phyloP scores from a whole-genome alignment of 2,797 vertebrate species.

The Dryobates pubescens region DNA sequence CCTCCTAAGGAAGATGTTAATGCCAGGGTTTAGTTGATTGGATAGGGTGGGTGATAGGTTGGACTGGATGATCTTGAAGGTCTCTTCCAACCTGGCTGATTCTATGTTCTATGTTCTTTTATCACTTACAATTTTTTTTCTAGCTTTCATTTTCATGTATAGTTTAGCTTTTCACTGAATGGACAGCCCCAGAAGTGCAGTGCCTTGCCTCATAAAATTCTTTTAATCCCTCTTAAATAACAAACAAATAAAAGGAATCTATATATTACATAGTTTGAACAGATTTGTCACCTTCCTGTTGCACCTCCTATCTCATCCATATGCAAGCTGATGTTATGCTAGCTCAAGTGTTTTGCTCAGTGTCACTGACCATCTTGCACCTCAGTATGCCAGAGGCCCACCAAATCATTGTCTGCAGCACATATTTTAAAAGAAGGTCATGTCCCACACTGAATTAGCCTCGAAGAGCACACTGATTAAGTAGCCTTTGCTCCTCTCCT shows the following conservation, averaged over 20 bases:
- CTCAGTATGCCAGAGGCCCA: not conserved
- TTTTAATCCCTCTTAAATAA: not conserved
- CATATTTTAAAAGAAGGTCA: conserved; percentile 4
- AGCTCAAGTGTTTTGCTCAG: not conserved
- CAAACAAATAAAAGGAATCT: not conserved
- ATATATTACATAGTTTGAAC: not conserved
- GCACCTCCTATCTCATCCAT: not conserved
- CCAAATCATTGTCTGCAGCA: not conserved
- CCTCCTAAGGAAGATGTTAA: too few species aligned
- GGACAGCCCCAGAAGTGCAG: not conserved
- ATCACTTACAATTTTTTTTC: not conserved
- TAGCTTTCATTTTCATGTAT: not conserved
- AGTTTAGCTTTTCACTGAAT: not conserved
- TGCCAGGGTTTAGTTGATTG: too few species aligned
- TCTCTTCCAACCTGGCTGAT: too few species aligned
- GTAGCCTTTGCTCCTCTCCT: not conserved
- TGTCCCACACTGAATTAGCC: not conserved
- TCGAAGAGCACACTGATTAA: not conserved
- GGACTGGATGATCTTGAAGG: too few species aligned
- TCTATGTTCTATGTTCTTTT: too few species aligned
- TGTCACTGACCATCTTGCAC: not conserved
- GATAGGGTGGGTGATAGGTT: too few species aligned
- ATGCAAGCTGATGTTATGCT: not conserved
- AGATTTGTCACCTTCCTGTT: not conserved
- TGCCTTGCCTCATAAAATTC: not conserved